Evolutionary conservation across 2,888 invertebrate genomes (phyloP), one percentile per base, ranked within the genome.

Genomic region (Drosophila anomelani): DNA sequence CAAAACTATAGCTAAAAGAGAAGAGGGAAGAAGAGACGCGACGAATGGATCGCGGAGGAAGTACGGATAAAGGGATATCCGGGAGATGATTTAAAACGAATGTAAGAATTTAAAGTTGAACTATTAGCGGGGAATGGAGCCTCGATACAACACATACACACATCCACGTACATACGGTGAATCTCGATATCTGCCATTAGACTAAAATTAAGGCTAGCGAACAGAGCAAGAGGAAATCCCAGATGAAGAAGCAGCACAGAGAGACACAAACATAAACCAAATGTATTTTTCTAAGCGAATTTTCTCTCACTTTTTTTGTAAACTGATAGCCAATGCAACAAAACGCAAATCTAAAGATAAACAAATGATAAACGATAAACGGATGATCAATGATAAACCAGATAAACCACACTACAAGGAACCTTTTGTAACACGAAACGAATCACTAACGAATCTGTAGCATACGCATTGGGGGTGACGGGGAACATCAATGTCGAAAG

Each of bases 101-200:
- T 26, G 75, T 76, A 78, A 80, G 76, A 78, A 78, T 76, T 66
- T 53, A 69, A 79, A 77, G 79, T 81, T 77, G 72, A 80, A 74
- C 80, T 71, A 78, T 43, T 41, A 47, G 46, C 43, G 56, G 68
- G 69, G 46, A 20, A 49, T 29, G 41, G 69, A 67, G 51, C 13
- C 63, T 34, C 39, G 20, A 44, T 29, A 15, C 51, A 23, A n/a
- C 26, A n/a, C 0, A 47, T 0, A 47, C 26, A 29, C 10, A 29
- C 4, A 10, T 8, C 9, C 20, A 44, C 32, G 10, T 10, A 32
- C 13, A 32, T 8, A 67, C 57, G 58, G 62, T 76, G 78, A 81
- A 80, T 82, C 83, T 81, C 85, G 78, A 59, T 57, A 79, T 84
- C 81, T 79, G 81, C 85, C 81, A 81, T 85, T 74, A 74, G 43